A percentile compares a stretch with the other conserved stretches of the same genome.
Conservation (phyloP, 1,140 invertebrate genomes). For the Ceratina japonica region DNA sequence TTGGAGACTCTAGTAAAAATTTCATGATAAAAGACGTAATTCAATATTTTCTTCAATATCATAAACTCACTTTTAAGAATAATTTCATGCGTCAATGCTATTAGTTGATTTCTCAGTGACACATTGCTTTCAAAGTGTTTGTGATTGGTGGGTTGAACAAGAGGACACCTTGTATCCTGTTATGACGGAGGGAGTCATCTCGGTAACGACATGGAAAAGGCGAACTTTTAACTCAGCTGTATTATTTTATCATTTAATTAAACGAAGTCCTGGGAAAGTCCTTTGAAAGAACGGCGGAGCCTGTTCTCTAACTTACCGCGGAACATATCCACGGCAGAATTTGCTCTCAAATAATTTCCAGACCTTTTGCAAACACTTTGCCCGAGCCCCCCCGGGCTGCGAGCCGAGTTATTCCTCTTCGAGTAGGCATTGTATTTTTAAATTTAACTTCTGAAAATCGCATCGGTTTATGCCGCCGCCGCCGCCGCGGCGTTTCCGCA, state of each 20-base stretch:
- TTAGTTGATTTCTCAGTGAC: no score
- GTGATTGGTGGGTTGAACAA: no score
- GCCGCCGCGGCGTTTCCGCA: background rate
- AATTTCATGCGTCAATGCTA: no score
- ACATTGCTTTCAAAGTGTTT: no score
- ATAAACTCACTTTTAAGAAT: no score
- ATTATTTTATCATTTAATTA: conserved; percentile 49
- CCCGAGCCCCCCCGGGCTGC: background rate
- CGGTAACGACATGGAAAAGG: background rate
- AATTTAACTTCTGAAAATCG: conserved; percentile 43
- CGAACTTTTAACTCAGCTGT: conserved; percentile 20
- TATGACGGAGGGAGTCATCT: background rate
- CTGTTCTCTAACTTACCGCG: background rate
- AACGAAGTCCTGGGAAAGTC: conserved; percentile 23
- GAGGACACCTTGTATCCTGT: no score
- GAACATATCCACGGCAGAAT: conserved; percentile 31
- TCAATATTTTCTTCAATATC: no score
- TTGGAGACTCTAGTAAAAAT: no score
- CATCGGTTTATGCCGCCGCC: conserved; percentile 35
- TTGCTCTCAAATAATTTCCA: conserved; percentile 47
- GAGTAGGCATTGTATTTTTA: conserved; percentile 45
- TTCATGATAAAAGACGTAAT: no score
- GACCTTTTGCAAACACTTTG: conserved; percentile 44
- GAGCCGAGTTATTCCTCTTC: conserved; percentile 6
- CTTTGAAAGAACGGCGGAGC: conserved; percentile 23